Evolutionary conservation across 2,888 invertebrate genomes (phyloP).

Genomic region (Acleris cristana): DNA sequence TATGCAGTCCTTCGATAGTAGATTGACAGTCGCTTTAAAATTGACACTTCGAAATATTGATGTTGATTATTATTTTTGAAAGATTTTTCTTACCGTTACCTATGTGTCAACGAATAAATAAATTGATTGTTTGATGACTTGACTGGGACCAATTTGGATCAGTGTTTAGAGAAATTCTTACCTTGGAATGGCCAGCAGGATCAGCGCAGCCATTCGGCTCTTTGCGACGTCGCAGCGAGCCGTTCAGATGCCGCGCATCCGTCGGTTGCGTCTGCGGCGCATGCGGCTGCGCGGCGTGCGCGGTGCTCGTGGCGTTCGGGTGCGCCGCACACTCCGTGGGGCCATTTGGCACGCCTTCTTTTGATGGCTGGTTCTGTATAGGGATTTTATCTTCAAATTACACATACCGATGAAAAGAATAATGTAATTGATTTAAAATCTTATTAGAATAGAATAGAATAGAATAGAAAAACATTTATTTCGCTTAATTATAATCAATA

Average conservation of each 20-base stretch:
- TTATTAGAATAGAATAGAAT: no score
- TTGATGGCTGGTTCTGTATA: conserved; percentile 43
- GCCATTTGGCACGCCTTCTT: conserved; percentile 30
- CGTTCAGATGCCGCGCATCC: conserved; percentile 61
- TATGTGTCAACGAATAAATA: no score
- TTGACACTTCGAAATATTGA: no score
- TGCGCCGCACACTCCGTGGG: conserved; percentile 19
- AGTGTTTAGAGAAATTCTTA: conserved; percentile 28
- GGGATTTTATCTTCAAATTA: neutral
- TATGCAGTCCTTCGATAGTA: no score
- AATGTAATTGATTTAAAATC: no score
- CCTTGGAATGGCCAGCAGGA: conserved; percentile 59
- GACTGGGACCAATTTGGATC: no score
- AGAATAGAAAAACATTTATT: no score
- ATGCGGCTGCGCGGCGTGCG: conserved; percentile 8
- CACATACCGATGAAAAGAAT: neutral
- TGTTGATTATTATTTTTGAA: no score
- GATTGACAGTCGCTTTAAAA: no score
- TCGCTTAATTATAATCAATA: no score
- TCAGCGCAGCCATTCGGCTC: conserved; percentile 64
- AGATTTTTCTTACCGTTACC: no score
- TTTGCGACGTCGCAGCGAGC: conserved; percentile 59
- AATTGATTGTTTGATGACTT: no score
- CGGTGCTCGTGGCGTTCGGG: conserved; percentile 37
- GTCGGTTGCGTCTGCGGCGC: conserved; percentile 30